Evolutionary conservation across 2,113 vertebrate species (phyloP), one percentile per base, ranked within the genome.

Genomic region (Myotis yumanensis): DNA sequence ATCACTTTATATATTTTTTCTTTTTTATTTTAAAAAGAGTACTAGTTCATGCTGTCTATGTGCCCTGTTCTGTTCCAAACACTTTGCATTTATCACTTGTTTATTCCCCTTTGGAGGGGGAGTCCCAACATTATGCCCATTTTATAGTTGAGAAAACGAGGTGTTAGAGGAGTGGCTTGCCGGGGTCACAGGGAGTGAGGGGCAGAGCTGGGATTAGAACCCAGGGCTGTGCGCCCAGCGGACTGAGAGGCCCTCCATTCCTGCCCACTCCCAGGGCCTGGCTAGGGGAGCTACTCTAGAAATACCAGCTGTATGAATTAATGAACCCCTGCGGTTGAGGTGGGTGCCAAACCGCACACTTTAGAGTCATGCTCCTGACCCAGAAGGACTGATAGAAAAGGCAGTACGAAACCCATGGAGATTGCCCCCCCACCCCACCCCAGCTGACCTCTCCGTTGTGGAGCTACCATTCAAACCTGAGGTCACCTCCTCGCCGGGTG

Each of bases 301-400:
- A 69, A 75, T 6, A 12, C 2, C 6, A 28, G 28, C 20, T 22
- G 22, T 4, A 14, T 6, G 57, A 88, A 73, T 28, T 20, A 35
- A 23, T 5, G 22, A n/a, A 8, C n/a, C n/a, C 37, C 46, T 7
- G 12, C 28, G 40, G 6, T 6, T 16, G 32, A 54, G 64, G 52
- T 4, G 0, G 0, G 52, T 69, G 35, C 30, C 11, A 3, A 15
- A 17, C 2, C 22, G 25, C 73, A 5, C 1, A 40, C 37, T 71
- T 84, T n/a, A 16, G 35, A 40, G 4, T 46, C n/a, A 51, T 5
- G 11, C n/a, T 35, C 69, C 76, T 69, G 62, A 48, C 54, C 46
- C 16, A 20, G 12, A 9, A 1, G 68, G 71, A 35, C 23, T 3
- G 7, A 57, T 18, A 52, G 69, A 28, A 14, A 79, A 72, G 37